Evolutionary conservation across 2,888 invertebrate species (phyloP), one percentile per base, ranked within the genome.

Genomic region (Malacosoma neustria): DNA sequence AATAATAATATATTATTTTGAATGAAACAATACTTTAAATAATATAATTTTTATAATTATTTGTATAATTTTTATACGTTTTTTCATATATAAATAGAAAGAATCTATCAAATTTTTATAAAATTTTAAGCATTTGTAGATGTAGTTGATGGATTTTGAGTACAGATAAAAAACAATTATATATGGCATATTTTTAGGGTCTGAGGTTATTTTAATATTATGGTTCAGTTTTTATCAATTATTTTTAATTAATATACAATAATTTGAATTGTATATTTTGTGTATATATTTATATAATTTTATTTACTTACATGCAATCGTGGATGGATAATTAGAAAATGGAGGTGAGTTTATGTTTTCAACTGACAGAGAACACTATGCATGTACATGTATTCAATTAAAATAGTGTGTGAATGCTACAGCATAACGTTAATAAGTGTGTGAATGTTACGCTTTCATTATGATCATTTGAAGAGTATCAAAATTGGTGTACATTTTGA

Each of bases 251-350:
- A 12, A 31, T 31, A 31, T 31, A 12, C 13, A 31, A 22, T 2
- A 22, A 22, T 7, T 22, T 22, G 6, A 22, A 22, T 22, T 22
- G 22, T 22, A 22, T 22, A 22, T 22, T 22, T 22, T 22, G 22
- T 22, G 5, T 22, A 63, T 52, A 63, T 54, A 63, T 59, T 65
- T 59, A 68, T 61, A 56, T 48, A 48, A 57, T 72, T 67, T 72
- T 71, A 60, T 75, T 73, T 79, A 71, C 67, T 81, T 81, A 74
- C 84, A 80, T 80, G 82, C 64, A 67, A 74, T 69, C 70, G 61
- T 65, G 72, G 72, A 68, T 45, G 65, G 56, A 55, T 50, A 50
- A 65, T 22, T 66, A 85, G 84, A 85, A 51, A 85, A 85, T 42
- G 84, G 84, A 70, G 84, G 82, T 84, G 72, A 81, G 84, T 81